Percentiles rank a stretch among this genome's conserved stretches.
Evolutionary conservation across 2,888 invertebrate genomes (phyloP).

Genomic region (Cosmia trapezina): DNA sequence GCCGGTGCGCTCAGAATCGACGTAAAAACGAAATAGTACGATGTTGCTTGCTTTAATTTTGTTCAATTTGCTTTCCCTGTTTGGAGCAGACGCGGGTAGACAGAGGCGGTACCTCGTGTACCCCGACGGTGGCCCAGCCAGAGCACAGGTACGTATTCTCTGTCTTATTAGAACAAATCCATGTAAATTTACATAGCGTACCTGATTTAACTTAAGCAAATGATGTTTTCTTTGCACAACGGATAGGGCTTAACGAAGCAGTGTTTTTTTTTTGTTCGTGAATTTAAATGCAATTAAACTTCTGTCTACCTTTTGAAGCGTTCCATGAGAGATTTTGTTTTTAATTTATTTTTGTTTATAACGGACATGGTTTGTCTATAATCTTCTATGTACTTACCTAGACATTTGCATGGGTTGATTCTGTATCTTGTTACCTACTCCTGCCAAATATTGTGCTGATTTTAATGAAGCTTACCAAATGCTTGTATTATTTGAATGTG

Average conservation of each 20-base stretch:
- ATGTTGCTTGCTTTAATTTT: conserved; percentile 81
- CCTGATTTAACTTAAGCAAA: conserved; percentile 85
- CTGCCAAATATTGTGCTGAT: conserved; percentile 25
- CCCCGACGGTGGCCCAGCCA: conserved; percentile 90
- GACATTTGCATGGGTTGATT: conserved; percentile 31
- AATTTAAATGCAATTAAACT: conserved; percentile 88
- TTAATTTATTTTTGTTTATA: conserved; percentile 51
- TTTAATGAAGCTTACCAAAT: conserved; percentile 31
- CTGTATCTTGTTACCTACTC: conserved; percentile 2
- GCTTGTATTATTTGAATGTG: conserved; percentile 14
- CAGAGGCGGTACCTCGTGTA: conserved; percentile 90
- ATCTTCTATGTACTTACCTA: conserved; percentile 1
- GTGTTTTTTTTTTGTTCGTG: conserved; percentile 86
- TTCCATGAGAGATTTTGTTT: conserved; percentile 70
- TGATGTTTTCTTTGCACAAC: conserved; percentile 86
- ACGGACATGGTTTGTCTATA: conserved; percentile 51
- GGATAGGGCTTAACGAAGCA: conserved; percentile 87
- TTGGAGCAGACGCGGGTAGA: conserved; percentile 75
- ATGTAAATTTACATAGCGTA: conserved; percentile 81
- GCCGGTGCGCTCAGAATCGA: conserved; percentile 68
- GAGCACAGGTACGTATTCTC: conserved; percentile 89
- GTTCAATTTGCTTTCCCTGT: conserved; percentile 77
- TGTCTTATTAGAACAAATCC: conserved; percentile 68
- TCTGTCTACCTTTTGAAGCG: conserved; percentile 77
- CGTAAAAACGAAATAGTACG: conserved; percentile 70